phyloP scores from a whole-genome alignment of 2,888 invertebrate genomes.

The Gari tellinella region DNA sequence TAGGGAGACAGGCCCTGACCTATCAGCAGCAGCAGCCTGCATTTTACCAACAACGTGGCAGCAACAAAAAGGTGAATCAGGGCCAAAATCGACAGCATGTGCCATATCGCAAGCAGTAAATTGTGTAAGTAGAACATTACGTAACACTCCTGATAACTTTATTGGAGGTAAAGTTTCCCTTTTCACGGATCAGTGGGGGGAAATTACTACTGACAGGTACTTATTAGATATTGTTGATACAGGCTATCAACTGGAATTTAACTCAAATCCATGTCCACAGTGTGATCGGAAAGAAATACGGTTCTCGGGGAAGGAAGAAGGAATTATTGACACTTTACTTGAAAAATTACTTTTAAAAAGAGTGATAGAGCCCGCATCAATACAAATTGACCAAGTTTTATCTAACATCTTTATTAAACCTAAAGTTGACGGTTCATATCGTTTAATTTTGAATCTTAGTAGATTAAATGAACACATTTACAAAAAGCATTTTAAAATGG shows the following conservation, averaged over 20 bases:
- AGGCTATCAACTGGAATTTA: slow-evolving; percentile 22
- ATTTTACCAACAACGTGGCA: too few species aligned
- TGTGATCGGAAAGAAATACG: neutral
- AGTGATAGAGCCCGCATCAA: neutral
- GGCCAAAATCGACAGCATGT: too few species aligned
- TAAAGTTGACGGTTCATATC: slow-evolving; percentile 13
- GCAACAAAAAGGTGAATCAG: too few species aligned
- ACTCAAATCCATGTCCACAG: neutral
- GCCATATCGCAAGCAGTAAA: too few species aligned
- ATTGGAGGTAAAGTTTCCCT: too few species aligned
- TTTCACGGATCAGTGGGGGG: slow-evolving; percentile 4
- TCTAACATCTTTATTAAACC: slow-evolving; percentile 21
- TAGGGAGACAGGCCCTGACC: too few species aligned
- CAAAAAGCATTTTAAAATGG: too few species aligned
- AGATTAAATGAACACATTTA: slow-evolving; percentile 24
- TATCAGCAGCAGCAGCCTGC: too few species aligned
- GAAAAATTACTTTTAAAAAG: slow-evolving; percentile 2
- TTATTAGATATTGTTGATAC: slow-evolving; percentile 12
- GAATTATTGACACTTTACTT: slow-evolving; percentile 10
- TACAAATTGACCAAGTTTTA: slow-evolving; percentile 1
- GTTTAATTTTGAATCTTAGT: slow-evolving; percentile 21
- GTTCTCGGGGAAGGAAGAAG: slow-evolving; percentile 11
- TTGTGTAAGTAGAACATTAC: too few species aligned
- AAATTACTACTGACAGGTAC: slow-evolving; percentile 17
- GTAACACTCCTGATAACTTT: slow-evolving; percentile 12